A percentile compares a stretch with the other conserved stretches of the same genome.
Conservation (phyloP, 1,140 invertebrate genomes). For the Octopus sinensis region DNA sequence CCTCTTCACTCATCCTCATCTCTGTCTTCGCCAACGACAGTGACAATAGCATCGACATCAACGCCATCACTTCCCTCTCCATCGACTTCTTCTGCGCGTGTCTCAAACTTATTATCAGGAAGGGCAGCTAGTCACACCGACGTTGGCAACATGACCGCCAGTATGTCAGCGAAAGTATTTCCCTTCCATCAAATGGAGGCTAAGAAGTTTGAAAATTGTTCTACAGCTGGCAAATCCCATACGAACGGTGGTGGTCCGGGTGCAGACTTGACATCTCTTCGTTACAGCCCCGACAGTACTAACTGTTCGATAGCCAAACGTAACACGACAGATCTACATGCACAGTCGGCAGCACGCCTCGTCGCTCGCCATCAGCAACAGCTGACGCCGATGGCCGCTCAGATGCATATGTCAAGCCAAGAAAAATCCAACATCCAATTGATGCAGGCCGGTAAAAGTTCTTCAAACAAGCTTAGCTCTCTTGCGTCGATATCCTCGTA, state of each 20-base stretch:
- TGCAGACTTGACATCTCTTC: not conserved
- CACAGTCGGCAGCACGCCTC: not conserved
- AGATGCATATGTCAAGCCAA: not conserved
- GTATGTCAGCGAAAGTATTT: not conserved
- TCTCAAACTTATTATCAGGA: too few species aligned
- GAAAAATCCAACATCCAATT: too few species aligned
- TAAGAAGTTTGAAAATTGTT: not conserved
- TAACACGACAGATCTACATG: not conserved
- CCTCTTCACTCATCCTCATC: not conserved
- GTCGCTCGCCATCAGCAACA: not conserved
- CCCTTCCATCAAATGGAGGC: not conserved
- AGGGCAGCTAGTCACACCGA: too few species aligned
- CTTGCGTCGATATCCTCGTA: not conserved
- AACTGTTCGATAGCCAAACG: not conserved
- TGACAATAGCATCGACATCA: not conserved
- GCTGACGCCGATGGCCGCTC: not conserved
- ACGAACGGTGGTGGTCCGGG: not conserved
- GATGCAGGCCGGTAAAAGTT: too few species aligned
- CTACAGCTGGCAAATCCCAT: not conserved
- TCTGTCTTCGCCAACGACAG: not conserved
- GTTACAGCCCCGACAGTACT: conserved; percentile 7
- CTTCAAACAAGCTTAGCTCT: too few species aligned
- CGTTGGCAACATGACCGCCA: not conserved
- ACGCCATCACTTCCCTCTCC: not conserved
- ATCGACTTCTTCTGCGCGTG: not conserved